A percentile compares a stretch with the other conserved stretches of the same genome.
These are phyloP conservation scores for Microplitis mediator DNA, from an alignment of 1,140 invertebrate genomes.

Conservation along the genomic window DNA sequence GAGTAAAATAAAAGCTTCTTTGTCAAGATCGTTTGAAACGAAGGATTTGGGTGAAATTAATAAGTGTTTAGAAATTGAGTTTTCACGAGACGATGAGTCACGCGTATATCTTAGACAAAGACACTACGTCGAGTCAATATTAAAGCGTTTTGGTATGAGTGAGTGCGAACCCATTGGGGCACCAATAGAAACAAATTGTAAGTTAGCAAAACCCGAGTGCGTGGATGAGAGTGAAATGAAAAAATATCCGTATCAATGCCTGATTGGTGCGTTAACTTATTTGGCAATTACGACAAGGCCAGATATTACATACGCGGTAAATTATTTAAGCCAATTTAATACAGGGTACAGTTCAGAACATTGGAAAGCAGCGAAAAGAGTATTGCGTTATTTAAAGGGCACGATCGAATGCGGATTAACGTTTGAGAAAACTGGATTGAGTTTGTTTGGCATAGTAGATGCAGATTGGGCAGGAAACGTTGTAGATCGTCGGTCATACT, in stretches of 20 bases:
- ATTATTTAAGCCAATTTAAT: slow-evolving; percentile 44
- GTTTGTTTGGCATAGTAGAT: slow-evolving; percentile 25
- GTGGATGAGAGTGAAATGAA: slow-evolving; percentile 1
- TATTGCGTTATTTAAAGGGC: slow-evolving; percentile 42
- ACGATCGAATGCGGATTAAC: not conserved
- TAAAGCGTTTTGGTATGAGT: slow-evolving; percentile 42
- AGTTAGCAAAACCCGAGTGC: slow-evolving; percentile 15
- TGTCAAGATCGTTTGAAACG: slow-evolving; percentile 21
- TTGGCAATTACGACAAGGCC: slow-evolving; percentile 46
- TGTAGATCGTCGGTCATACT: no score
- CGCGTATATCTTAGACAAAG: slow-evolving; percentile 15
- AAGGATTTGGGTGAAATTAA: slow-evolving; percentile 25
- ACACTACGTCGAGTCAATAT: slow-evolving; percentile 28
- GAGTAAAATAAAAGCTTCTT: slow-evolving; percentile 2
- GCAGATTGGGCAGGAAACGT: no score
- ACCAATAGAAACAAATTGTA: slow-evolving; percentile 33
- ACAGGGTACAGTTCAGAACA: slow-evolving; percentile 28
- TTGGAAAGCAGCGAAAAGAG: slow-evolving; percentile 40
- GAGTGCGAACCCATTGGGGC: slow-evolving; percentile 39
- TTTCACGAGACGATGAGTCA: slow-evolving; percentile 2
- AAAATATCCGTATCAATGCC: slow-evolving; percentile 39
- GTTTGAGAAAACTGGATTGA: no score
- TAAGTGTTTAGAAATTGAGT: slow-evolving; percentile 26
- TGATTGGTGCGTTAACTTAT: slow-evolving; percentile 50
- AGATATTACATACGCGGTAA: slow-evolving; percentile 52